phyloP scores from a whole-genome alignment of 2,113 vertebrate species.

The Tricholaema leucomelas region DNA sequence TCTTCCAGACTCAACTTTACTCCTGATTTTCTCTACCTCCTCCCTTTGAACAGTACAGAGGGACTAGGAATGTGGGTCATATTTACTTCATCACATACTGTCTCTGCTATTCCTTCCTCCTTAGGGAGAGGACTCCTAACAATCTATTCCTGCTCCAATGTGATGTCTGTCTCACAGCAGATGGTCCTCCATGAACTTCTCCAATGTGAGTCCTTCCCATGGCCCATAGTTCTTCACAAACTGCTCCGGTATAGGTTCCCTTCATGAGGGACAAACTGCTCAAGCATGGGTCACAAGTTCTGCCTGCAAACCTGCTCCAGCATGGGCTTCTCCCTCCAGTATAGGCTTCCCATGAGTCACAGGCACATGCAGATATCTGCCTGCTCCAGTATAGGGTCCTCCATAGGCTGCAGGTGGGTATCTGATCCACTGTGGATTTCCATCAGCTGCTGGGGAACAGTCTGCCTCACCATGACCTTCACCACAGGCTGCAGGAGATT shows the following conservation, averaged over 20 bases:
- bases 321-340: neutral
- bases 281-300: neutral
- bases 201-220: neutral
- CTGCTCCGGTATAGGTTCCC: neutral
- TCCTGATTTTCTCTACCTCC: neutral
- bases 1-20: neutral
- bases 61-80: neutral
- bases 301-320: neutral
- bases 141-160: neutral
- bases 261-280: neutral
- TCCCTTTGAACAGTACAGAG: neutral
- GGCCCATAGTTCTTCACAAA: neutral
- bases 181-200: neutral
- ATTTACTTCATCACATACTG: neutral
- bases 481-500: no score
- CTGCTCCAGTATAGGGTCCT: neutral
- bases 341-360: fast-evolving
- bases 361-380: neutral
- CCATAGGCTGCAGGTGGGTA: neutral
- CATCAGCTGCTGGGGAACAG: neutral
- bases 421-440: neutral
- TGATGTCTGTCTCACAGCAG: fast-evolving
- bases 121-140: neutral
- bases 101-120: neutral
- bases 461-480: no score